Evolutionary conservation across 2,113 vertebrate species (phyloP).

Genomic region (Pyrgilauda ruficollis): DNA sequence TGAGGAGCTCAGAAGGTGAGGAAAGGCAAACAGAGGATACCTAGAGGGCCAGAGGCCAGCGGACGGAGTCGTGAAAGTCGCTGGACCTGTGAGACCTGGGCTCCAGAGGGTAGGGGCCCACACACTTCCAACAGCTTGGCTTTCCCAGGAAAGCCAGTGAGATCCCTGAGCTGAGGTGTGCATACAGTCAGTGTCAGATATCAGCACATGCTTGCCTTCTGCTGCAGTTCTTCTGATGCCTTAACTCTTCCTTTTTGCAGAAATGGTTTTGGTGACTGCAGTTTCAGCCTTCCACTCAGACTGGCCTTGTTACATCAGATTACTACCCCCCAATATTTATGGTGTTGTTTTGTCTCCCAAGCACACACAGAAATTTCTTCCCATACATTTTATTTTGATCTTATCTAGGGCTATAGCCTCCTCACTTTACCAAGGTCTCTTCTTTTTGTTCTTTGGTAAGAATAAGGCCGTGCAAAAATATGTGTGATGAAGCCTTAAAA

Average conservation of each 20-base stretch:
- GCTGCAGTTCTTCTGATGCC: not conserved
- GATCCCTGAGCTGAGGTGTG: not conserved
- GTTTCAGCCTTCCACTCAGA: not conserved
- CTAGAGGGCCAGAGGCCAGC: not conserved
- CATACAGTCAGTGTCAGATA: not conserved
- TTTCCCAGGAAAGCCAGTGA: not conserved
- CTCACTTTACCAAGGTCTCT: not conserved
- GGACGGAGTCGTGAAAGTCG: not conserved
- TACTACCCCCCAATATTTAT: not conserved
- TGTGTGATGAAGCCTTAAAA: not conserved
- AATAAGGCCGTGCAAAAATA: not conserved
- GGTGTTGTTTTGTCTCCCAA: not conserved
- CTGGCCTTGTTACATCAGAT: not conserved
- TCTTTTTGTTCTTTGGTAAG: not conserved
- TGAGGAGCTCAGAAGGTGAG: not conserved
- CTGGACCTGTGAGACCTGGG: rapidly evolving
- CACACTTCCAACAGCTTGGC: not conserved
- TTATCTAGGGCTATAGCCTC: not conserved
- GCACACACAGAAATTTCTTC: not conserved
- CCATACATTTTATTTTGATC: constrained; percentile 1
- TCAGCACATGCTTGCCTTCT: not conserved
- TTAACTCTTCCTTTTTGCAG: not conserved
- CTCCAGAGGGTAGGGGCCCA: too few species aligned
- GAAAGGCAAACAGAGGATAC: not conserved
- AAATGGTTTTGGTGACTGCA: not conserved